phyloP scores from a whole-genome alignment of 2,888 invertebrate species.

The Cecidostiba fungosa region DNA sequence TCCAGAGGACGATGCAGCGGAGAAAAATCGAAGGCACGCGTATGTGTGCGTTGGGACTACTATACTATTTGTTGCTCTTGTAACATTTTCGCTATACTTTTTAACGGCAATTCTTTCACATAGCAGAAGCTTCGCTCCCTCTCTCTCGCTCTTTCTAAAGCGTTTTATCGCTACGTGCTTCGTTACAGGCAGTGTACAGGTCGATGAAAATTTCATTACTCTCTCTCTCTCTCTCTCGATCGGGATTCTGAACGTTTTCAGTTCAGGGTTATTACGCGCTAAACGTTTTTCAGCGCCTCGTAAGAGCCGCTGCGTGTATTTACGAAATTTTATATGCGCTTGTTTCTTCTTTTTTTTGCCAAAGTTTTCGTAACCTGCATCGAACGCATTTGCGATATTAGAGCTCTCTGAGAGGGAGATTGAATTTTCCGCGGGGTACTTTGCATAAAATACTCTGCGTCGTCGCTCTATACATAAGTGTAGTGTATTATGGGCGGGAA shows the following conservation, averaged over 20 bases:
- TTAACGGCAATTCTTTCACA: constrained; percentile 13
- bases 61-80: constrained; percentile 39
- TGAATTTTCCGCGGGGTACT: constrained; percentile 35
- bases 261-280: constrained; percentile 7
- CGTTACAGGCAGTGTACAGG: not conserved
- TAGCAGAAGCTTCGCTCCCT: not conserved
- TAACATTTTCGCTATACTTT: constrained; percentile 21
- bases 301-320: not conserved
- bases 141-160: not conserved
- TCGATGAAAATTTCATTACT: constrained; percentile 44
- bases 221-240: constrained; percentile 19
- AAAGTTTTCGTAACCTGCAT: not conserved
- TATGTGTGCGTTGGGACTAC: not conserved
- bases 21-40: constrained; percentile 1
- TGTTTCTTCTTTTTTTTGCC: not conserved
- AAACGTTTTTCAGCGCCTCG: constrained; percentile 12
- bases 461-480: not conserved
- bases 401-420: constrained; percentile 42
- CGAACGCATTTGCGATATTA: constrained; percentile 50
- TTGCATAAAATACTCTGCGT: constrained; percentile 37
- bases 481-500: not conserved
- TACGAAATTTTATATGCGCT: not conserved
- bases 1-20: not conserved
- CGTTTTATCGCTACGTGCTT: constrained; percentile 30
- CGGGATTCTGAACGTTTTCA: constrained; percentile 18